phyloP scores from a whole-genome alignment of 2,888 invertebrate species.

The Desoria tigrina region DNA sequence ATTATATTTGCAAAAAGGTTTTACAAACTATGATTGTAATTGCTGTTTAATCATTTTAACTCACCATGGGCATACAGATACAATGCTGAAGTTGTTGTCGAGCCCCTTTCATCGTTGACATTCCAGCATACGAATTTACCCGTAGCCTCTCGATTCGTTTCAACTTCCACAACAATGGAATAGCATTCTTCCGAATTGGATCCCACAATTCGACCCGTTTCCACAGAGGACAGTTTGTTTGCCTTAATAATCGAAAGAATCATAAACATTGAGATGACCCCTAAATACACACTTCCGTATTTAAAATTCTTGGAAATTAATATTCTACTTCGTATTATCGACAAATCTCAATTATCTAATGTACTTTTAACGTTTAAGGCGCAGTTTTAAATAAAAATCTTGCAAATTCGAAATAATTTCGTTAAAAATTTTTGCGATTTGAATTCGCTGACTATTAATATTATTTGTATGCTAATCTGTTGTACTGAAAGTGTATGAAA shows the following conservation, averaged over 20 bases:
- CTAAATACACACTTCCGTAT: neutral
- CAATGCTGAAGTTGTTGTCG: conserved; percentile 21
- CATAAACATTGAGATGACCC: too few relatives aligned
- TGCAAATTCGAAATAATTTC: too few relatives aligned
- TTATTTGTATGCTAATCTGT: too few relatives aligned
- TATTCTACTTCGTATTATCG: neutral
- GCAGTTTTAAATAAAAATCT: too few relatives aligned
- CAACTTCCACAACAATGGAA: conserved; percentile 30
- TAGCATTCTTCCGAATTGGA: conserved; percentile 31
- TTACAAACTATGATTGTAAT: too few relatives aligned
- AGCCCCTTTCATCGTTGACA: conserved; percentile 10
- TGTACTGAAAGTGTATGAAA: too few relatives aligned
- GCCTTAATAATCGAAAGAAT: conserved; percentile 26
- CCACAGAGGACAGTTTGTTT: conserved; percentile 36
- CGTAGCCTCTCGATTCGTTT: conserved; percentile 38
- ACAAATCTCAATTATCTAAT: neutral
- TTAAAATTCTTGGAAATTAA: conserved; percentile 21
- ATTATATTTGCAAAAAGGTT: too few relatives aligned
- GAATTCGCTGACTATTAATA: too few relatives aligned
- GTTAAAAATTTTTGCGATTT: too few relatives aligned
- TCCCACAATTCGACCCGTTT: conserved; percentile 29
- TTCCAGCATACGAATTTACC: conserved; percentile 43
- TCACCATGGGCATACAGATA: conserved; percentile 45
- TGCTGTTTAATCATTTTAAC: too few relatives aligned
- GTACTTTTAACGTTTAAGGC: too few relatives aligned